phyloP scores from a whole-genome alignment of 2,113 vertebrate genomes.

The Ceratotherium simum region DNA sequence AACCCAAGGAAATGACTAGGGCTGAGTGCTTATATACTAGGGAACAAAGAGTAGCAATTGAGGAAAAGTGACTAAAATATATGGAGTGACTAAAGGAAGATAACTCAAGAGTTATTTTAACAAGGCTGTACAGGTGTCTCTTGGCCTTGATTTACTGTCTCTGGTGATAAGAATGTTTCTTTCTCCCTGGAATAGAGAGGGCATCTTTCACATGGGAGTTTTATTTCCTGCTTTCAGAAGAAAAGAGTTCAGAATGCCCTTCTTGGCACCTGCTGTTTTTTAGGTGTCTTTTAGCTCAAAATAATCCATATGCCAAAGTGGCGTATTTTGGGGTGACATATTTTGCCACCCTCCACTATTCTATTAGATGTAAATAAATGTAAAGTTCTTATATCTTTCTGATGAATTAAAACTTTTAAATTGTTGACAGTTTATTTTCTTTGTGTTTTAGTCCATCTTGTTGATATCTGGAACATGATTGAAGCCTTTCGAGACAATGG shows the following conservation, averaged over 20 bases:
- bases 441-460: conserved; percentile 93
- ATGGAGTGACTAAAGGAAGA: background rate
- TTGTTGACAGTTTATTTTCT: conserved; percentile 25
- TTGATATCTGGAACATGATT: conserved; percentile 99
- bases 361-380: background rate
- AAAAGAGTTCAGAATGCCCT: background rate
- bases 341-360: background rate
- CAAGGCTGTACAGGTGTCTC: background rate
- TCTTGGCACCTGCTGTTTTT: background rate
- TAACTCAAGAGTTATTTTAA: background rate
- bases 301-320: background rate
- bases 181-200: background rate
- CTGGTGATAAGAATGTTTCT: background rate
- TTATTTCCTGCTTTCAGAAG: background rate
- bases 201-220: background rate
- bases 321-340: background rate
- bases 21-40: background rate
- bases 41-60: background rate
- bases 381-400: background rate
- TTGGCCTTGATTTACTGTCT: background rate
- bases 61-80: background rate
- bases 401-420: background rate
- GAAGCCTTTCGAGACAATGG: conserved; percentile 99
- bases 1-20: background rate
- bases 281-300: background rate